Conservation (phyloP, 2,797 vertebrate genomes). For the Mionectes olivaceus region DNA sequence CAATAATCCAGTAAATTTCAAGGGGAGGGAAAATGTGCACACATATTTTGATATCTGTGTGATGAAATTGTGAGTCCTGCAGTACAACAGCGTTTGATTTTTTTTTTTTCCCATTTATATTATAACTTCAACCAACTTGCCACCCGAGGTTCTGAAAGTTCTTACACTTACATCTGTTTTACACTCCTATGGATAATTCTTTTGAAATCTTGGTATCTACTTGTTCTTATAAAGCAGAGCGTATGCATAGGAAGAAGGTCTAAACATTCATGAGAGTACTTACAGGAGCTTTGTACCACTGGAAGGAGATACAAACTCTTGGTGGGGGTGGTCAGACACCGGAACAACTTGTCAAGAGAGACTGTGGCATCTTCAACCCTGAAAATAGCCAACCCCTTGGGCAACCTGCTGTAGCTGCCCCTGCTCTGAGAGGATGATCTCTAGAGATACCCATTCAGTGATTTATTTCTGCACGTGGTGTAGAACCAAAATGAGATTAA, state of each 20-base stretch:
- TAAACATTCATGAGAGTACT: not conserved
- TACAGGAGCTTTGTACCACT: not conserved
- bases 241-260: not conserved
- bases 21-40: not conserved
- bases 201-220: not conserved
- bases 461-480: fast-evolving
- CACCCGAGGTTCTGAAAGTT: not conserved
- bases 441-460: not conserved
- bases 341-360: not conserved
- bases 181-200: not conserved
- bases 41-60: not conserved
- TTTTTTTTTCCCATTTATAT: not conserved
- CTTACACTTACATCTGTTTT: not conserved
- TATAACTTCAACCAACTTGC: not conserved
- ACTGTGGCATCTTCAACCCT: not conserved
- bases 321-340: not conserved
- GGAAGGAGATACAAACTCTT: not conserved
- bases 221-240: not conserved
- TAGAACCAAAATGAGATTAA: not conserved
- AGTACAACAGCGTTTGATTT: not conserved
- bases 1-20: not conserved
- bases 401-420: not conserved
- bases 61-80: not conserved
- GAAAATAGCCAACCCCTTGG: not conserved
- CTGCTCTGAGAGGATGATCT: not conserved